Evolutionary conservation across 92 coral and sea anemone species (phyloP), one percentile per base, ranked within the genome.

Genomic region (Siderastrea radians): DNA sequence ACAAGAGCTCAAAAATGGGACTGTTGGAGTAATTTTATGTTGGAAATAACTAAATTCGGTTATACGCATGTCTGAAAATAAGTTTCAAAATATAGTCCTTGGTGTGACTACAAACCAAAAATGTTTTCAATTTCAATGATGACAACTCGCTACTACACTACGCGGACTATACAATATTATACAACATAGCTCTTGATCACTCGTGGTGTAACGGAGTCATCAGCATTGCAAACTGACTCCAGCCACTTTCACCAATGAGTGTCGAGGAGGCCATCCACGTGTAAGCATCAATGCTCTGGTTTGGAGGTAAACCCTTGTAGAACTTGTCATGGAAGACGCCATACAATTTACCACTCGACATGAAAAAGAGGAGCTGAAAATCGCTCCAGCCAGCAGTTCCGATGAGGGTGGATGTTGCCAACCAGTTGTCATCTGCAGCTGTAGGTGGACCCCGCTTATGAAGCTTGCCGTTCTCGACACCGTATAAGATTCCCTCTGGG

Each of bases 191-290:
- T 49, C 68, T 44, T 64, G 16, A 13, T 26, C 38, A 26, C 38
- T 26, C 0, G 38, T 17, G 87, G 53, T 1, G 1, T 86, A 75
- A 26, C 26, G 88, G 75, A 1, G 67, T 14, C 81, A 76, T 76
- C 81, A 76, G 88, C 51, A 8, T 75, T 58, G 62, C 47, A 73
- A 84, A 84, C 69, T 15, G 64, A 3, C 12, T 3, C 88, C 88
- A 84, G 17, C 88, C 88, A 16, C 60, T 74, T 46, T 60, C 6
- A 49, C 88, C 88, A 72, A 84, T 84, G 62, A 61, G 13, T 63
- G 55, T 6, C 53, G 88, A 0, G 15, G 72, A 47, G 12, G 45
- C 60, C 77, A 73, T 1, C 89, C 89, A 85, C 68, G 64, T 43
- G 26, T 85, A 0, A 26, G 38, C 38, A 26, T 0, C 89, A 3